These are phyloP conservation scores for Apteryx owenii DNA, from an alignment of 2,113 vertebrate species.

Conservation along the genomic window DNA sequence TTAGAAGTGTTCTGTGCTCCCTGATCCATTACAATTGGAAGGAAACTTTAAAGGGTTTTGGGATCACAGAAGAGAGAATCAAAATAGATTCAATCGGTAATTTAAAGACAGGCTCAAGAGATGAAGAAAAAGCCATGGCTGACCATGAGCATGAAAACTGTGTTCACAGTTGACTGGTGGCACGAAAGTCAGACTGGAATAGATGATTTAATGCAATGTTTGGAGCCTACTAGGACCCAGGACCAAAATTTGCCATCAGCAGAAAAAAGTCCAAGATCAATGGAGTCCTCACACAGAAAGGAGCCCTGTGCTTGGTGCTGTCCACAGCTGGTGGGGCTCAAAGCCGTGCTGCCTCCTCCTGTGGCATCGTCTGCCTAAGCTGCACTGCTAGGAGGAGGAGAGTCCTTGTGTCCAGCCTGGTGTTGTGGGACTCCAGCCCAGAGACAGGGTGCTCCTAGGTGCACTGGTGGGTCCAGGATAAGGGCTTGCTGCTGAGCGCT, in stretches of 20 bases:
- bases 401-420: not conserved
- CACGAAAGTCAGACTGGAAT: not conserved
- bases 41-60: not conserved
- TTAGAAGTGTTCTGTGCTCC: not conserved
- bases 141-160: not conserved
- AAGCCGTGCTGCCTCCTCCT: not conserved
- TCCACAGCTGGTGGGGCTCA: fast-evolving
- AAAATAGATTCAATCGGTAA: not conserved
- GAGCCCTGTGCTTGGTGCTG: fast-evolving
- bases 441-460: not conserved
- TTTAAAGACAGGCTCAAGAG: slow-evolving; percentile 5
- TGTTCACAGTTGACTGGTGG: not conserved
- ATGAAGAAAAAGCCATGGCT: not conserved
- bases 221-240: not conserved
- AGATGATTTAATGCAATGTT: not conserved
- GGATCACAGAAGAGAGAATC: not conserved
- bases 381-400: not conserved
- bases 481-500: not conserved
- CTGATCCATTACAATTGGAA: not conserved
- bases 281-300: not conserved
- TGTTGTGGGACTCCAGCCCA: not conserved
- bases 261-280: not conserved
- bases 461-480: not conserved
- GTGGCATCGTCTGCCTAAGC: not conserved
- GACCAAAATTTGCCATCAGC: not conserved